Conservation (phyloP, 2,888 invertebrate species). For the Volucella inanis region DNA sequence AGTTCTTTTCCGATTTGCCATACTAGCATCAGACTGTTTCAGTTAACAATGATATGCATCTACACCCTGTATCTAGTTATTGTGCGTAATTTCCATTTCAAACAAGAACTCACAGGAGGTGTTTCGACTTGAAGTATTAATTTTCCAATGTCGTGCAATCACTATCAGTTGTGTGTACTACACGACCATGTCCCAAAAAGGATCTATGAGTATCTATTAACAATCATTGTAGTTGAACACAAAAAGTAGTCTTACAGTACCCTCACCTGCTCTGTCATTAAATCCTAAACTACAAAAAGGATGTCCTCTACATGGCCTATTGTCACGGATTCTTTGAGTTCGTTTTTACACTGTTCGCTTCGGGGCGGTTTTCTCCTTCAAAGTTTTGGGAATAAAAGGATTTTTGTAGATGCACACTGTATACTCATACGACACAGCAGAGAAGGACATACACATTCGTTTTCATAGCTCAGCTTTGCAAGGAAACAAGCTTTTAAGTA, state of each 20-base stretch:
- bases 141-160: conserved; percentile 14
- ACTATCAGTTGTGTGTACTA: neutral
- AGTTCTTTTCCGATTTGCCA: neutral
- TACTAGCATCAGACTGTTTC: no score
- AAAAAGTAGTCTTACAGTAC: neutral
- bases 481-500: conserved; percentile 18
- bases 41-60: no score
- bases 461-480: neutral
- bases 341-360: neutral
- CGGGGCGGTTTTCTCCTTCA: neutral
- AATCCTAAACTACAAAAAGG: neutral
- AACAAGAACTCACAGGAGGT: conserved; percentile 17
- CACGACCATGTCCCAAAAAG: neutral
- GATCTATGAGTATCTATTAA: neutral
- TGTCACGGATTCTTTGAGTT: conserved; percentile 29
- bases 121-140: neutral
- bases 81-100: conserved; percentile 6
- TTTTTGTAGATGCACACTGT: conserved; percentile 5
- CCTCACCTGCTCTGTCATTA: neutral
- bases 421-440: neutral
- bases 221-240: neutral
- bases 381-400: conserved; percentile 9
- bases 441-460: neutral
- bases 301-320: conserved; percentile 3
- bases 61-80: neutral